phyloP scores from a whole-genome alignment of 2,113 vertebrate species.

The Perca flavescens region DNA sequence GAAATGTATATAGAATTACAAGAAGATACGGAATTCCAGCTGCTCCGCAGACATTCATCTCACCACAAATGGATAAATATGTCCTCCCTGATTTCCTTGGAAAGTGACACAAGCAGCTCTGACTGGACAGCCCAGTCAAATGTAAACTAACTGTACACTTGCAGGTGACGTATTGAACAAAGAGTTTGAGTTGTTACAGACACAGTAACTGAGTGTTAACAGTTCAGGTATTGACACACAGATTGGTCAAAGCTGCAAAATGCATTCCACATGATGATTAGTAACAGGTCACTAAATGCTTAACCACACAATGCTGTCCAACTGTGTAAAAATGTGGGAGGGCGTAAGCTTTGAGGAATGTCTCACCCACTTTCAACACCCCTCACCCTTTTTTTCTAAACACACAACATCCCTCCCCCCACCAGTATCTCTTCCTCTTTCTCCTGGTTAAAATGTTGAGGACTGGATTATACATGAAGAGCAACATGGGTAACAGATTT shows the following conservation, averaged over 20 bases:
- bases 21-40: neutral
- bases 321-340: constrained; percentile 53
- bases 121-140: rapidly evolving
- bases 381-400: constrained; percentile 42
- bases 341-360: constrained; percentile 66
- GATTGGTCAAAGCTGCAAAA: constrained; percentile 25
- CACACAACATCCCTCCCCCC: constrained; percentile 34
- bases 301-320: constrained; percentile 18
- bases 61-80: neutral
- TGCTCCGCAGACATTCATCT: neutral
- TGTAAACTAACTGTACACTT: neutral
- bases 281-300: constrained; percentile 49
- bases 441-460: constrained; percentile 11
- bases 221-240: constrained; percentile 14
- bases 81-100: neutral
- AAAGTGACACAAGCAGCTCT: constrained; percentile 2
- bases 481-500: neutral
- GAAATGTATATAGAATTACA: neutral
- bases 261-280: constrained; percentile 53
- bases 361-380: constrained; percentile 61
- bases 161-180: neutral
- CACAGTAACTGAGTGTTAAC: constrained; percentile 1
- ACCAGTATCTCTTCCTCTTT: neutral
- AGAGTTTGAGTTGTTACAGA: neutral
- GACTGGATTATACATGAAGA: neutral